Percentiles rank a stretch among this genome's conserved stretches.
Evolutionary conservation across 2,888 invertebrate genomes (phyloP).

Genomic region (Trachelus iudaicus): DNA sequence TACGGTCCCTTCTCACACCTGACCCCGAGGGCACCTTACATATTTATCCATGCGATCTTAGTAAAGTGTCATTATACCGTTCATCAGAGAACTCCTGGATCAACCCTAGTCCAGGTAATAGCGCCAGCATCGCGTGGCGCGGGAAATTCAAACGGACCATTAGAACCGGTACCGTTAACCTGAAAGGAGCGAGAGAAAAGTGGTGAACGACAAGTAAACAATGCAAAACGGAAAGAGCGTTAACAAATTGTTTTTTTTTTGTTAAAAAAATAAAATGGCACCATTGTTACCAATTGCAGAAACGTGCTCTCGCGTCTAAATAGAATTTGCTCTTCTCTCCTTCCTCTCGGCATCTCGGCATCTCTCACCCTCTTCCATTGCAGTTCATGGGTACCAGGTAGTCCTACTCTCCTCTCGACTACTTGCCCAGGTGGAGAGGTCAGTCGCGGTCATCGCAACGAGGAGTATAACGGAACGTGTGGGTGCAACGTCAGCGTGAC

Average conservation of each 20-base stretch:
- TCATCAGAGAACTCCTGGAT: neutral
- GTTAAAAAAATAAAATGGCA: neutral
- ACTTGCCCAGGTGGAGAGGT: conserved; percentile 42
- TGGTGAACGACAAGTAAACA: neutral
- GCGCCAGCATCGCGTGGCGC: neutral
- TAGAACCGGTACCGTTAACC: neutral
- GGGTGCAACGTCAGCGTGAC: conserved; percentile 54
- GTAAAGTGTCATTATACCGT: conserved; percentile 37
- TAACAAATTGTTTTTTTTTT: neutral
- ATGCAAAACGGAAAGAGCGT: neutral
- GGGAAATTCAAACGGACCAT: neutral
- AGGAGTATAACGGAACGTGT: conserved; percentile 50
- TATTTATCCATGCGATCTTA: conserved; percentile 34
- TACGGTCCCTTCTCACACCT: conserved; percentile 31
- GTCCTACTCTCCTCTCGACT: conserved; percentile 25
- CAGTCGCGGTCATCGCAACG: conserved; percentile 50
- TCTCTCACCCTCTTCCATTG: neutral
- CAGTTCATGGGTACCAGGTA: conserved; percentile 4
- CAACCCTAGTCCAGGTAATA: neutral
- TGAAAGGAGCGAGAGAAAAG: neutral
- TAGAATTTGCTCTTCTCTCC: neutral
- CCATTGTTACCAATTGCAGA: neutral
- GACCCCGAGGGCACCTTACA: conserved; percentile 43
- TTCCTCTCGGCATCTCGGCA: neutral
- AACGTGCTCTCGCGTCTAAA: neutral